Percentiles rank a stretch among this genome's conserved stretches.
These are phyloP conservation scores for Globia sparganii DNA, from an alignment of 2,888 invertebrate genomes.

Conservation along the genomic window DNA sequence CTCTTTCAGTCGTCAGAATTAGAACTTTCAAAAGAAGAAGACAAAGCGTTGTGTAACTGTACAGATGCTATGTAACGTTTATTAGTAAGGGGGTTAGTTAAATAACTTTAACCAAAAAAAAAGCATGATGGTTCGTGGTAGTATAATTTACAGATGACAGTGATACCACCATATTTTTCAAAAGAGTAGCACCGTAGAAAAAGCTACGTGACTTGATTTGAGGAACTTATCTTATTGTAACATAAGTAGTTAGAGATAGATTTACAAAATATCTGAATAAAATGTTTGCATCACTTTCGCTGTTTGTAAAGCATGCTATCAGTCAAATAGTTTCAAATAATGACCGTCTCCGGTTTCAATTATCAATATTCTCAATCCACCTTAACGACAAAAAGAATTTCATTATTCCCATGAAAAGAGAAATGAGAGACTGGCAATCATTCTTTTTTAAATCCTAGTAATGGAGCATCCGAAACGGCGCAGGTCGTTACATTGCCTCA, in stretches of 20 bases:
- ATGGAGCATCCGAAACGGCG: constrained; percentile 81
- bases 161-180: neutral
- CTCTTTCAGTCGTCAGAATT: too few species aligned
- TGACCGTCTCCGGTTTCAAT: constrained; percentile 26
- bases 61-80: too few species aligned
- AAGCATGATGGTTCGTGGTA: neutral
- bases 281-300: neutral
- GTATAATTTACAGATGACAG: neutral
- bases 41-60: too few species aligned
- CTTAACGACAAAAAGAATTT: constrained; percentile 50
- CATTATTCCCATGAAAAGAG: constrained; percentile 63
- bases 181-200: neutral
- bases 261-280: neutral
- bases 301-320: neutral
- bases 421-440: constrained; percentile 62
- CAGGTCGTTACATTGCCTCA: constrained; percentile 82
- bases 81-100: too few species aligned
- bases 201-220: neutral
- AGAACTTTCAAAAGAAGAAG: too few species aligned
- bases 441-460: constrained; percentile 76
- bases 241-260: neutral
- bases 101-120: too few species aligned
- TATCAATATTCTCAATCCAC: constrained; percentile 49
- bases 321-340: constrained; percentile 8
- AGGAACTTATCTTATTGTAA: too few species aligned